These are phyloP conservation scores for Amphipoea oculea DNA, from an alignment of 2,888 invertebrate genomes.

Conservation along the genomic window DNA sequence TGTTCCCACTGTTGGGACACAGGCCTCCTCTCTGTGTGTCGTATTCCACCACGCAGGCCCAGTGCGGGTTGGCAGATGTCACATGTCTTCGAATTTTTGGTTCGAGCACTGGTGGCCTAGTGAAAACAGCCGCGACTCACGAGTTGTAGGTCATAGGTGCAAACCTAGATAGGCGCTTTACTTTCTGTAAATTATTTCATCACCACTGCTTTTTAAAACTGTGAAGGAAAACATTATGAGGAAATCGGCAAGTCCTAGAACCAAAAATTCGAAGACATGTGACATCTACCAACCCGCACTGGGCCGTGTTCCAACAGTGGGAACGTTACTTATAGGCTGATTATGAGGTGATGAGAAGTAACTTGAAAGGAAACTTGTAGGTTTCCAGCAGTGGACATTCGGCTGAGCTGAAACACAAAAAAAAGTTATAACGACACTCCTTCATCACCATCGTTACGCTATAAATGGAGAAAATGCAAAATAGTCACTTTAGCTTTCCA, in stretches of 20 bases:
- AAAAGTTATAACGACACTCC: neutral
- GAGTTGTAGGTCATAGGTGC: neutral
- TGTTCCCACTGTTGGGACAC: too few relatives aligned
- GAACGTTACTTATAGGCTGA: neutral
- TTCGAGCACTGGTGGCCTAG: neutral
- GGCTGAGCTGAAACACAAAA: neutral
- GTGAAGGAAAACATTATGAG: neutral
- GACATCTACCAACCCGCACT: neutral
- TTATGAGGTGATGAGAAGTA: too few relatives aligned
- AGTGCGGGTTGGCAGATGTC: too few relatives aligned
- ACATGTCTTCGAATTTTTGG: too few relatives aligned
- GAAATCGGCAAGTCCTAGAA: neutral
- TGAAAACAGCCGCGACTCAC: neutral
- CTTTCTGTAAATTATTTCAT: neutral
- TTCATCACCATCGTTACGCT: conserved; percentile 9
- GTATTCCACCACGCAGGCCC: too few relatives aligned
- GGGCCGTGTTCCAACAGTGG: neutral
- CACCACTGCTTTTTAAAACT: neutral
- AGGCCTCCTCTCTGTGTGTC: too few relatives aligned
- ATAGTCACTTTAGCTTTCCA: conserved; percentile 24
- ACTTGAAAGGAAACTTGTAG: neutral
- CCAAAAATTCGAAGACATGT: neutral
- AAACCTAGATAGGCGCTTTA: neutral
- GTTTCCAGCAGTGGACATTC: neutral
- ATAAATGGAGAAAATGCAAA: conserved; percentile 36